These are phyloP conservation scores for Tragelaphus oryx DNA, from an alignment of 2,797 vertebrate species.

Conservation along the genomic window DNA sequence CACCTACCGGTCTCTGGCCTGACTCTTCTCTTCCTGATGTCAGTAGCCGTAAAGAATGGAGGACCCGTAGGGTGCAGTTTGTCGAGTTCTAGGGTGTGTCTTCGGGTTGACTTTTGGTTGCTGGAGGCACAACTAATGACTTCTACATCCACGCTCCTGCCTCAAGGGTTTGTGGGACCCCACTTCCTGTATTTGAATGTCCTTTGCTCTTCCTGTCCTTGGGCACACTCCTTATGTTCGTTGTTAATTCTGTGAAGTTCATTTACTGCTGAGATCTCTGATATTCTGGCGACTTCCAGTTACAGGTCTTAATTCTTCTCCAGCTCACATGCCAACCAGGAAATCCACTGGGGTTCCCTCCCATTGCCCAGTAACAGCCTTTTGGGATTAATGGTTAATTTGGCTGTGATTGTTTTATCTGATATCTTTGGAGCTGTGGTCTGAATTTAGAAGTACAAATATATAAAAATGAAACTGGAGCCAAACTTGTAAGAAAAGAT, in stretches of 20 bases:
- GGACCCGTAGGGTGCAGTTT: background rate
- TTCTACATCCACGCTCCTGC: rapidly evolving
- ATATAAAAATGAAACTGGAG: background rate
- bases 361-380: background rate
- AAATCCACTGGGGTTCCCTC: background rate
- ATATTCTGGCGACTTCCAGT: background rate
- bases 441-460: background rate
- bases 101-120: background rate
- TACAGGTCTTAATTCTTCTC: background rate
- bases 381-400: background rate
- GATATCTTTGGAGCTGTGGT: background rate
- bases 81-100: background rate
- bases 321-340: background rate
- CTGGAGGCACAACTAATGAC: background rate
- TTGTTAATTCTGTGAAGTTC: background rate
- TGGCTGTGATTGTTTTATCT: background rate
- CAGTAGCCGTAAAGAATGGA: rapidly evolving
- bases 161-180: background rate
- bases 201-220: background rate
- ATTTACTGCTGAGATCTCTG: background rate
- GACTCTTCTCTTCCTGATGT: background rate
- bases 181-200: background rate
- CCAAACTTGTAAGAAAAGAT: background rate
- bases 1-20: rapidly evolving
- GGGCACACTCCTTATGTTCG: background rate